These are phyloP conservation scores for Ctenomys sociabilis DNA, from an alignment of 2,113 vertebrate species.

Conservation along the genomic window DNA sequence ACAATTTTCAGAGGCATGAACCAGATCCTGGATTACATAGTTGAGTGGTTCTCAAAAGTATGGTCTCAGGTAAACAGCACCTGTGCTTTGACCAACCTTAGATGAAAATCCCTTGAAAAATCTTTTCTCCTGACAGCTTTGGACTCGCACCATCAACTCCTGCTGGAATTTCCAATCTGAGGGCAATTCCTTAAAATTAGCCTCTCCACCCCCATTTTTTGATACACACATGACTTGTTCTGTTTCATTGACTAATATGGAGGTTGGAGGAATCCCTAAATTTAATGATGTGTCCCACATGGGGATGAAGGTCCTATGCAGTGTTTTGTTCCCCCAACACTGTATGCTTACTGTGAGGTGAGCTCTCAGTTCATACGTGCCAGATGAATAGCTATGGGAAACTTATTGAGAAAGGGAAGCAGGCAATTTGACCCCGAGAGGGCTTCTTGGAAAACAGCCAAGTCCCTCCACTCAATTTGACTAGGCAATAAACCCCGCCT, in stretches of 20 bases:
- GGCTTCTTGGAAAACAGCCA: conserved; percentile 29
- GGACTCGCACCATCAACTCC: neutral
- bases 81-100: neutral
- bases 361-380: neutral
- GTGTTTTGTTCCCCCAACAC: neutral
- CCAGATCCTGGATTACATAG: neutral
- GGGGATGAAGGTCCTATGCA: neutral
- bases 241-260: neutral
- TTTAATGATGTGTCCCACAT: neutral
- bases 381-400: neutral
- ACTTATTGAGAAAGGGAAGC: conserved; percentile 19
- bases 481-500: conserved; percentile 47
- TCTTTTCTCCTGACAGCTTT: neutral
- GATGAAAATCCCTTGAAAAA: too few species aligned
- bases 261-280: neutral
- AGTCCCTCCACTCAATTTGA: conserved; percentile 28
- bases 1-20: neutral
- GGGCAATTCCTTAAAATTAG: neutral
- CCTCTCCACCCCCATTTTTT: neutral
- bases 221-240: neutral
- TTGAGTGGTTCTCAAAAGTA: neutral
- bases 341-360: neutral
- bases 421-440: neutral
- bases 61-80: neutral
- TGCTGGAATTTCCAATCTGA: neutral